Evolutionary conservation across 2,888 invertebrate species (phyloP), one percentile per base, ranked within the genome.

Genomic region (Agriopis aurantiaria): DNA sequence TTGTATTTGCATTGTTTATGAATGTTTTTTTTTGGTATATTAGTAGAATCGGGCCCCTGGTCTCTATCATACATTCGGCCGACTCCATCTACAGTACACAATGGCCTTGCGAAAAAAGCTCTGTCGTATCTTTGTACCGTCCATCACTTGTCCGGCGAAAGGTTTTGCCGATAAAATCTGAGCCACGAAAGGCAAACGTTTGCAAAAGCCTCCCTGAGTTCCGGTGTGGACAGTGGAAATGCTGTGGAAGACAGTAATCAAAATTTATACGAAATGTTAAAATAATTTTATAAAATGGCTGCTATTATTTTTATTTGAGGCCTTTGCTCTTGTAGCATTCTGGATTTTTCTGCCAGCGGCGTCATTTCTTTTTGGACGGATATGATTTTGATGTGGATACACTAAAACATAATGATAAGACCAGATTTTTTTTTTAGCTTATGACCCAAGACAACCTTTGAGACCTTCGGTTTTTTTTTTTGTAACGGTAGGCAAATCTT

Each of bases 111-210:
- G 48, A 69, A 72, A 69, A 69, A 69, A 55, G n/a, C 49, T 61
- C 51, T 41, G 23, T 56, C 67, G 48, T 63, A 59, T 62, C 67
- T 71, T 73, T 62, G 62, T 61, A 61, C 65, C 65, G 62, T 69
- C 67, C 49, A 63, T 69, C 68, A 73, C 68, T 73, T 72, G 73
- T 70, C 59, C 61, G 52, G 58, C 55, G 53, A 73, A 71, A 68
- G 72, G 63, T 64, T 69, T 66, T 69, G 59, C 64, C 65, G 69
- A 68, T 74, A 70, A 75, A 81, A 78, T 79, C 76, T 80, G 74
- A 71, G 69, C 76, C 67, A 68, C 69, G 77, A 80, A 81, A 78
- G 70, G 78, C 75, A 74, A 78, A 78, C 71, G 71, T 72, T 76
- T 66, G 75, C 62, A 72, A 76, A 71, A 70, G 69, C 68, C 62